Percentiles rank a stretch among this genome's conserved stretches.
Evolutionary conservation across 1,140 invertebrate genomes (phyloP).

Genomic region (Drosophila nasuta): DNA sequence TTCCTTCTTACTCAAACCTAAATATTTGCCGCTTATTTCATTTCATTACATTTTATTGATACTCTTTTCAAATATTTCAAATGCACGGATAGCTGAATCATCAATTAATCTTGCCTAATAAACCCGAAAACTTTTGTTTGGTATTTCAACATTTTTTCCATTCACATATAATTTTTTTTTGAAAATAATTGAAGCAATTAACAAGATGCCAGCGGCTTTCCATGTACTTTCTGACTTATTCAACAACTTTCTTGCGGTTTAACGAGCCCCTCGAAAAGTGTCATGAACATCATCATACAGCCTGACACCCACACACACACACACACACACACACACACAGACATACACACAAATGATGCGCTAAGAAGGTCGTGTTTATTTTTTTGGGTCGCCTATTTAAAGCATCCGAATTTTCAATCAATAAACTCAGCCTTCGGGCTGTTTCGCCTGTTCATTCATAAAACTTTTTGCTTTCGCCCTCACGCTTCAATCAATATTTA

Average conservation of each 20-base stretch:
- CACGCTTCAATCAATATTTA: slow-evolving; percentile 47
- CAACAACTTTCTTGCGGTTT: neutral
- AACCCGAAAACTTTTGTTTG: slow-evolving; percentile 1
- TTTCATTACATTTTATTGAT: slow-evolving; percentile 31
- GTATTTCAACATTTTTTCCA: neutral
- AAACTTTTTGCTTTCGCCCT: slow-evolving; percentile 21
- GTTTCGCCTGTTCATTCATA: slow-evolving; percentile 45
- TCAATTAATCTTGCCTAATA: slow-evolving; percentile 14
- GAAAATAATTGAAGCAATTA: slow-evolving; percentile 30
- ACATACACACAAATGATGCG: slow-evolving; percentile 3
- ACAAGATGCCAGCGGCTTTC: slow-evolving; percentile 17
- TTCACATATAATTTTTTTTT: neutral
- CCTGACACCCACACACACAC: neutral
- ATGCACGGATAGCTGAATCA: neutral
- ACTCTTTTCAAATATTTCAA: slow-evolving; percentile 4
- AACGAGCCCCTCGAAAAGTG: slow-evolving; percentile 23
- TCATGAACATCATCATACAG: slow-evolving; percentile 22
- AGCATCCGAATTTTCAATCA: slow-evolving; percentile 42
- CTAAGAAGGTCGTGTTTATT: slow-evolving; percentile 2
- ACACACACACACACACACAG: neutral
- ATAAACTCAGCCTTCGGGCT: slow-evolving; percentile 35
- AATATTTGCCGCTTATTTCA: slow-evolving; percentile 23
- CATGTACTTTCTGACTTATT: slow-evolving; percentile 23
- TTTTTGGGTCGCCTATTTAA: slow-evolving; percentile 41
- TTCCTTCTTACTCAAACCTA: slow-evolving; percentile 16